Evolutionary conservation across 2,113 vertebrate genomes (phyloP).

Genomic region (Aptenodytes patagonicus): DNA sequence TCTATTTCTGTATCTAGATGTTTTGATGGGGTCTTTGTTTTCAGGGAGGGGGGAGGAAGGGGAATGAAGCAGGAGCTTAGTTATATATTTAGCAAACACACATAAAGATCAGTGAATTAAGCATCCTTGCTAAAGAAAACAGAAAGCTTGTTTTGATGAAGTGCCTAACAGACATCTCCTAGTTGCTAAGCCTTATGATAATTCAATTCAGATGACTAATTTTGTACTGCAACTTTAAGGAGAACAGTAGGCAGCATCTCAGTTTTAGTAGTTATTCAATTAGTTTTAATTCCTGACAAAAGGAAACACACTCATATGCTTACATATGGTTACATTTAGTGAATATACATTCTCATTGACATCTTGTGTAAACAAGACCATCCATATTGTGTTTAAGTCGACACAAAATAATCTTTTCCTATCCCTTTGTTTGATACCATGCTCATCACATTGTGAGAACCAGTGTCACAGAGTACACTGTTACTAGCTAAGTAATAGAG

Average conservation of each 20-base stretch:
- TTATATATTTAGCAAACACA: not conserved
- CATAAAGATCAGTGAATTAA: not conserved
- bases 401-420: not conserved
- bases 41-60: not conserved
- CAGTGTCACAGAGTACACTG: not conserved
- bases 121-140: not conserved
- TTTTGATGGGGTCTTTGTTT: not conserved
- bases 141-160: constrained; percentile 11
- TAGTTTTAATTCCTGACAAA: not conserved
- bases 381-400: not conserved
- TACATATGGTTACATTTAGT: not conserved
- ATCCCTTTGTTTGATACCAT: not conserved
- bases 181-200: not conserved
- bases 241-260: not conserved
- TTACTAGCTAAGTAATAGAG: not conserved
- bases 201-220: not conserved
- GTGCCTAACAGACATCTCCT: not conserved
- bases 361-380: not conserved
- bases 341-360: not conserved
- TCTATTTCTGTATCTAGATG: not conserved
- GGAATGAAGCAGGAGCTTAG: not conserved
- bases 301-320: not conserved
- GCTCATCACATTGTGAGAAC: not conserved
- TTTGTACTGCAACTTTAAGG: not conserved
- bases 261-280: not conserved